Percentiles rank a stretch among this genome's conserved stretches.
Conservation (phyloP, 2,888 invertebrate genomes). For the Teleiodes luculella region DNA sequence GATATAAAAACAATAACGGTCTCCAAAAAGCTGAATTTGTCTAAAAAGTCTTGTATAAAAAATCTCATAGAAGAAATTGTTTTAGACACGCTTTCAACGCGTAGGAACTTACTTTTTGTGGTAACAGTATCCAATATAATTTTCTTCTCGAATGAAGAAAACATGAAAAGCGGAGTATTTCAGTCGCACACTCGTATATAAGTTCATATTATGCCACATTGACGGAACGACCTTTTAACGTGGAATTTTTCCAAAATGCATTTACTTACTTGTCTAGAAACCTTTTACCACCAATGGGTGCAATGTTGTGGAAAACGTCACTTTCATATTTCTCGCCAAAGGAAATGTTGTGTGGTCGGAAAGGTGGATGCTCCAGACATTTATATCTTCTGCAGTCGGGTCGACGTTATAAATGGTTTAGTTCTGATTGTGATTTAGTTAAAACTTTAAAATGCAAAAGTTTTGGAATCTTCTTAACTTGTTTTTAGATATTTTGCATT, state of each 20-base stretch:
- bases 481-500: not conserved
- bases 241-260: constrained; percentile 29
- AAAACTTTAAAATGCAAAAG: not conserved
- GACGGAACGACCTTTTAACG: constrained; percentile 20
- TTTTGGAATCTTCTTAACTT: too few species aligned
- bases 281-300: constrained; percentile 30
- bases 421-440: not conserved
- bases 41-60: too few species aligned
- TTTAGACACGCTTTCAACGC: too few species aligned
- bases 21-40: too few species aligned
- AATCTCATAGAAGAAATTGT: too few species aligned
- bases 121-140: too few species aligned
- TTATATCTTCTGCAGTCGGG: constrained; percentile 5
- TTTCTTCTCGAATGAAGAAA: too few species aligned
- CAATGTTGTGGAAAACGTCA: constrained; percentile 19
- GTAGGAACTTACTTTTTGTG: too few species aligned
- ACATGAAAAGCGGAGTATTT: too few species aligned
- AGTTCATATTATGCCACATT: not conserved
- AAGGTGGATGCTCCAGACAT: constrained; percentile 7
- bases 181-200: not conserved
- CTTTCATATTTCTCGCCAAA: constrained; percentile 14
- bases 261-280: constrained; percentile 28
- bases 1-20: too few species aligned
- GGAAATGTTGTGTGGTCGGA: constrained; percentile 13
- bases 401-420: constrained; percentile 29